Evolutionary conservation across 2,888 invertebrate species (phyloP).

Genomic region (Drepanosiphum platanoidis): DNA sequence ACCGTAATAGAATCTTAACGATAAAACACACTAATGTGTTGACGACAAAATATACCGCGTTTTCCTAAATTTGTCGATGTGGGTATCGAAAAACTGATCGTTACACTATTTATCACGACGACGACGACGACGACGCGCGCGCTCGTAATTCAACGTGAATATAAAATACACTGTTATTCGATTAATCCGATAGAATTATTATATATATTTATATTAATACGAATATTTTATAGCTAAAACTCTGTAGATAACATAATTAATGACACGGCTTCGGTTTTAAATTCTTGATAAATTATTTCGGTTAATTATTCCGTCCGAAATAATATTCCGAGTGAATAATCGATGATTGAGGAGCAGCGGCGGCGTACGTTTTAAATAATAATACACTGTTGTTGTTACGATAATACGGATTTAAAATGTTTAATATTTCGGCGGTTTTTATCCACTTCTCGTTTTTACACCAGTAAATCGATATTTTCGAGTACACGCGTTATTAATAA

Average conservation of each 20-base stretch:
- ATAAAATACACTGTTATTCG: background rate
- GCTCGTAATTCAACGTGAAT: background rate
- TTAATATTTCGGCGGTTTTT: no score
- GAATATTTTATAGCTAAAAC: background rate
- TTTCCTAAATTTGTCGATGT: background rate
- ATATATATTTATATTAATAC: background rate
- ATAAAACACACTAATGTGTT: background rate
- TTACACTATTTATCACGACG: background rate
- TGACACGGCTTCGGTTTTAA: background rate
- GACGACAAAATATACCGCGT: background rate
- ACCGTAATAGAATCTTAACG: background rate
- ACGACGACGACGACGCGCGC: no score
- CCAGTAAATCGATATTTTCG: background rate
- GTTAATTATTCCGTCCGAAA: constrained; percentile 13
- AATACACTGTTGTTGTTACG: background rate
- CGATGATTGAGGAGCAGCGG: constrained; percentile 1
- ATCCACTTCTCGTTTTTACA: no score
- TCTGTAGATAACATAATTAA: background rate
- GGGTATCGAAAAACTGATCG: background rate
- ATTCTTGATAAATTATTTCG: constrained; percentile 22
- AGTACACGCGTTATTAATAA: no score
- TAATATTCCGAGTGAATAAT: constrained; percentile 6
- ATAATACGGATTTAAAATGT: no score
- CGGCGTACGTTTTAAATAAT: background rate
- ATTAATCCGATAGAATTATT: background rate